Evolutionary conservation across 2,888 invertebrate genomes (phyloP).

Genomic region (Hipparchia semele): DNA sequence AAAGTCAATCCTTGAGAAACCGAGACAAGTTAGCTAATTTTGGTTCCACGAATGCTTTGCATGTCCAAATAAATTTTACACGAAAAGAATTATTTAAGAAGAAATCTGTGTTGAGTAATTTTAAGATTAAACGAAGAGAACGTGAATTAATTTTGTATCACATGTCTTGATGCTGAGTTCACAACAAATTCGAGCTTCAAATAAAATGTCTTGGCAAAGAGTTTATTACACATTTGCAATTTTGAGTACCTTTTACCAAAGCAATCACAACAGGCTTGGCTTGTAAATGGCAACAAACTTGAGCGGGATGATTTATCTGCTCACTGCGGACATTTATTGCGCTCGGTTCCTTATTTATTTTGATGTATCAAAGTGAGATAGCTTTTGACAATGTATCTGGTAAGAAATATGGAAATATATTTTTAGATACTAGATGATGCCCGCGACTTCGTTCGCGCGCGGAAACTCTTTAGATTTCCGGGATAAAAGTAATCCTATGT

Average conservation of each 20-base stretch:
- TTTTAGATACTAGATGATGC: not conserved
- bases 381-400: conserved; percentile 20
- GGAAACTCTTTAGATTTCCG: no score
- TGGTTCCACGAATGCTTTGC: not conserved
- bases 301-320: conserved; percentile 40
- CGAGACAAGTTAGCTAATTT: no score
- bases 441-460: no score
- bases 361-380: conserved; percentile 23
- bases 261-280: conserved; percentile 15
- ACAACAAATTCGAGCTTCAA: conserved; percentile 6
- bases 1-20: no score
- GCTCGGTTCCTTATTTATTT: conserved; percentile 32
- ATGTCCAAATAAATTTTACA: not conserved
- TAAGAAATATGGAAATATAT: not conserved
- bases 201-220: conserved; percentile 7
- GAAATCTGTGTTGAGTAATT: not conserved
- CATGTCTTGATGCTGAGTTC: not conserved
- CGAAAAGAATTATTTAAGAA: not conserved
- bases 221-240: conserved; percentile 12
- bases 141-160: not conserved
- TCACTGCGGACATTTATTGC: conserved; percentile 40
- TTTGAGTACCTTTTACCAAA: conserved; percentile 11
- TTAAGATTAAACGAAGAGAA: not conserved
- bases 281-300: conserved; percentile 44
- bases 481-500: no score